These are phyloP conservation scores for Lacerta viridis DNA, from an alignment of 2,797 vertebrate species.

Conservation along the genomic window DNA sequence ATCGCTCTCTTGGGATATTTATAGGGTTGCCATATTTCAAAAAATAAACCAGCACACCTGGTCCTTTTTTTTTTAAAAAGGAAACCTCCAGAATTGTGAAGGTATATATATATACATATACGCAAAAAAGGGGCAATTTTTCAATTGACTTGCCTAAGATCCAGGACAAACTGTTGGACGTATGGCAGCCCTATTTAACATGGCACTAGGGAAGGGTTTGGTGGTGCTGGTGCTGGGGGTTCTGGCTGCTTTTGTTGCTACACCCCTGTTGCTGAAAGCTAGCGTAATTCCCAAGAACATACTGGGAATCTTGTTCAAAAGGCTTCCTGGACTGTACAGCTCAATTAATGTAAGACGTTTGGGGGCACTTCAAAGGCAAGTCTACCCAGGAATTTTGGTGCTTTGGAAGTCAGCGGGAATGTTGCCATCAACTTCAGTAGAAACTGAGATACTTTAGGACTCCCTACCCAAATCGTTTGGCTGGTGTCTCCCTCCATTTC, in stretches of 20 bases:
- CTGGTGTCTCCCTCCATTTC: not conserved
- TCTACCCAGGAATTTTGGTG: not conserved
- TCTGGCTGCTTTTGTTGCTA: not conserved
- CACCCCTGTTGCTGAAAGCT: no score
- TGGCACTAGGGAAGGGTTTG: not conserved
- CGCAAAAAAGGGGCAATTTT: no score
- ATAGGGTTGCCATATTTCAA: not conserved
- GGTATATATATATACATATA: no score
- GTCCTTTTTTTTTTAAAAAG: no score
- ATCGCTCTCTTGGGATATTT: no score
- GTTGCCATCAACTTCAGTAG: not conserved
- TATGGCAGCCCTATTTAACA: not conserved
- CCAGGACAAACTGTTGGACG: no score
- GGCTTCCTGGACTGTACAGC: not conserved
- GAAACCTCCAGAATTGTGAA: not conserved
- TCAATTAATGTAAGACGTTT: not conserved
- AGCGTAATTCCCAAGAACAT: not conserved
- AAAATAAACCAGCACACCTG: not conserved
- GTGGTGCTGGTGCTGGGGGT: not conserved
- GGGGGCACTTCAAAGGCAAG: constrained; percentile 1
- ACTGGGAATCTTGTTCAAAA: not conserved
- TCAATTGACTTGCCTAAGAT: no score
- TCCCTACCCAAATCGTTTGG: not conserved
- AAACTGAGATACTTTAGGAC: not conserved
- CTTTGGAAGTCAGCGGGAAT: not conserved